Base-by-base conservation (phyloP, 2,888 invertebrate genomes). In the Pandemis corylana region DNA sequence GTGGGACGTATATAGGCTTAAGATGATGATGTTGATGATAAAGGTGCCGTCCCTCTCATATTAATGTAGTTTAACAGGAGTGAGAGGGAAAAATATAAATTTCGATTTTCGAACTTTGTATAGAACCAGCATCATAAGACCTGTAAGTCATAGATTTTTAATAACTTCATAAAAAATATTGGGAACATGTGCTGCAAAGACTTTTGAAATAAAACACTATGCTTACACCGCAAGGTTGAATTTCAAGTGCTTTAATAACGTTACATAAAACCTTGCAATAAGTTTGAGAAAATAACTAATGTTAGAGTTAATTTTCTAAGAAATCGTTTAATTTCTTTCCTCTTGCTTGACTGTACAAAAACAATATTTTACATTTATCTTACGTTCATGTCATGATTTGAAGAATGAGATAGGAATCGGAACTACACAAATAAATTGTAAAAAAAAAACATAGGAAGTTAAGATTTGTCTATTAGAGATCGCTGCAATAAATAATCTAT, bases 291-390 rank as follows among this genome's bases (percentile, higher is more conserved):
- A 36, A 12, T 61, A 61, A 61, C 28, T 61, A 28, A 61, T 36
- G 2, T 12, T 46, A 10, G 12, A 4, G 51, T n/a, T 1, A 51
- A n/a, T 56, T 49, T 56, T 56, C 15, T 20, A 56, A 20, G 56
- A 56, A 20, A 20, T 56, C 7, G 56, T 46, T 12, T 46, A 10
- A 12, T 46, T 46, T 36, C 28, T 36, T 46, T 46, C 46, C 15
- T 56, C 7, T 15, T 20, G 15, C 15, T 51, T n/a, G 13, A 56
- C 56, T 56, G 20, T 56, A 56, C 20, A 56, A 56, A 56, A 56
- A 56, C 56, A 51, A 51, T n/a, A 56, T 56, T 56, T 20, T 51
- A 5, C 51, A 51, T 51, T 51, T 51, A n/a, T 51, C n/a, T 51
- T n/a, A 51, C 13, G 6, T 51, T n/a, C 13, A n/a, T 13, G n/a